These are phyloP conservation scores for Numida meleagris DNA, from an alignment of 2,113 vertebrate species.

Conservation along the genomic window DNA sequence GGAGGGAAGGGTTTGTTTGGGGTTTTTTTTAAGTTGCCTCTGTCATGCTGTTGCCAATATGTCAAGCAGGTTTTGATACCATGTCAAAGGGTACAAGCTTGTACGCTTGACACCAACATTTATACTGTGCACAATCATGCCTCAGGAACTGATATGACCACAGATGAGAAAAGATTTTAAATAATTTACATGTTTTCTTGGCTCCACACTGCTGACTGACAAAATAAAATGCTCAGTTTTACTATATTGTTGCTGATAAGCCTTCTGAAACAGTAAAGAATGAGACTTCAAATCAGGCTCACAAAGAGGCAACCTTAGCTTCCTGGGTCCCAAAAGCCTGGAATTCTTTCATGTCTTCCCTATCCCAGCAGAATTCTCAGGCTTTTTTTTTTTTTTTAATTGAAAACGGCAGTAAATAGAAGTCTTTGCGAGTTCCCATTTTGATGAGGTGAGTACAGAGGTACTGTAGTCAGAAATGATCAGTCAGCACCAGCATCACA, in stretches of 20 bases:
- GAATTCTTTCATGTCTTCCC: background rate
- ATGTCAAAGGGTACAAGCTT: background rate
- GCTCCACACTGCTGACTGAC: background rate
- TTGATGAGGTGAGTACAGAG: background rate
- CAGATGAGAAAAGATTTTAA: background rate
- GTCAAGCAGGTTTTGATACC: background rate
- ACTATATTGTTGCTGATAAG: background rate
- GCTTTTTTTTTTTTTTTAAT: background rate
- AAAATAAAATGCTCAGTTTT: background rate
- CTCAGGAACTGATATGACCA: background rate
- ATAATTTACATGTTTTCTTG: background rate
- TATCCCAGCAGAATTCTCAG: background rate
- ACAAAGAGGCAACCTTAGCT: background rate
- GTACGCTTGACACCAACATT: background rate
- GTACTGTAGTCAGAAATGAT: background rate
- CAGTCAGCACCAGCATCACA: background rate
- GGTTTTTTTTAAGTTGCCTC: background rate
- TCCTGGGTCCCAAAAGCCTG: background rate
- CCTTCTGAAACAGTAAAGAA: background rate
- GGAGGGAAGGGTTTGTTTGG: background rate
- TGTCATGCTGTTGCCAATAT: background rate
- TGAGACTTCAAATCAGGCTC: background rate
- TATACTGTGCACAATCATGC: fast-evolving
- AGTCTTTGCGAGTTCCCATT: background rate
- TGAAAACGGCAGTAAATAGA: background rate